These are phyloP conservation scores for Naso thynnoides DNA, from an alignment of 2,797 vertebrate genomes.

Conservation along the genomic window DNA sequence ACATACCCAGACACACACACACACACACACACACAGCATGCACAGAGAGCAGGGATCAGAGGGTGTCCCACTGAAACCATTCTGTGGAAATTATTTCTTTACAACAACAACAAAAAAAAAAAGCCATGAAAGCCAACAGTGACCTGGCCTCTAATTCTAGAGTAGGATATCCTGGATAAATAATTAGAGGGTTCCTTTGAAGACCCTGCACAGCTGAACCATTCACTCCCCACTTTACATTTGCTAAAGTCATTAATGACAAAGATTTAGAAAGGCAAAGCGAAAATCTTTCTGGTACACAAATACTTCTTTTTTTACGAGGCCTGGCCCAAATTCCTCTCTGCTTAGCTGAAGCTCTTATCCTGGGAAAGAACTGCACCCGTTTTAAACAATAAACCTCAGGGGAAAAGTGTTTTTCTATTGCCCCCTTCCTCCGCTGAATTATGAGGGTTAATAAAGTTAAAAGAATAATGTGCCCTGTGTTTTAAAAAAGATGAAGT, in stretches of 20 bases:
- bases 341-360: constrained; percentile 83
- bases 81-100: constrained; percentile 81
- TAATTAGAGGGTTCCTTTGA: constrained; percentile 87
- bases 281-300: constrained; percentile 85
- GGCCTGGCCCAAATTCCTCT: constrained; percentile 84
- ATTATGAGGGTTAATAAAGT: constrained; percentile 83
- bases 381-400: constrained; percentile 84
- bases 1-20: constrained; percentile 17
- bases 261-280: constrained; percentile 83
- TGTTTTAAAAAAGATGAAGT: constrained; percentile 70
- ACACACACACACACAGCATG: neutral
- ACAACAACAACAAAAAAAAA: constrained; percentile 62
- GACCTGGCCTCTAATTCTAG: constrained; percentile 83
- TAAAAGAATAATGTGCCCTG: constrained; percentile 77
- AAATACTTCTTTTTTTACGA: constrained; percentile 86
- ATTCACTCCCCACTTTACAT: constrained; percentile 84
- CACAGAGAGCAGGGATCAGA: constrained; percentile 71
- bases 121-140: constrained; percentile 77
- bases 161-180: constrained; percentile 88
- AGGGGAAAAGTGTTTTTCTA: constrained; percentile 78
- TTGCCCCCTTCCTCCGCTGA: constrained; percentile 64
- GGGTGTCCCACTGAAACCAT: constrained; percentile 78
- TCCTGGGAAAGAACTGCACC: constrained; percentile 83
- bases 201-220: constrained; percentile 74
- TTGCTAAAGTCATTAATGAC: constrained; percentile 90